A percentile compares a stretch with the other conserved stretches of the same genome.
Conservation (phyloP, 2,113 vertebrate genomes). For the Apteryx mantelli region DNA sequence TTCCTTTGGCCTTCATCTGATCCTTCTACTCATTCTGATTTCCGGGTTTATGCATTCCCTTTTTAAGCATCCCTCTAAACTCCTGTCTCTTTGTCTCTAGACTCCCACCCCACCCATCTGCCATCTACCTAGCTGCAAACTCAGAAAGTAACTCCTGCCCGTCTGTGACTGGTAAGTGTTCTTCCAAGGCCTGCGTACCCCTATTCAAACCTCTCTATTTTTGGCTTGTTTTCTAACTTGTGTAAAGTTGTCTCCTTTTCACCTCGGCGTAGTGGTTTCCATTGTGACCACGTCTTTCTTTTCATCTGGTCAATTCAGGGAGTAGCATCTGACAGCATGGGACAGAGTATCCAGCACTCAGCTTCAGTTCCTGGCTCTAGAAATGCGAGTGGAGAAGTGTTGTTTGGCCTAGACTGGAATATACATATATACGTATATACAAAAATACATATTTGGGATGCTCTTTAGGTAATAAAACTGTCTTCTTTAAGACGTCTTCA, state of each 20-base stretch:
- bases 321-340: not conserved
- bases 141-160: not conserved
- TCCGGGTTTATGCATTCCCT: not conserved
- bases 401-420: not conserved
- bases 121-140: not conserved
- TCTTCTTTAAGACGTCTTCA: not conserved
- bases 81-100: not conserved
- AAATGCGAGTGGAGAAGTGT: not conserved
- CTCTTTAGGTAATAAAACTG: not conserved
- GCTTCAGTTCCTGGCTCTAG: not conserved
- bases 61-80: not conserved
- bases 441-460: not conserved
- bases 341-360: not conserved
- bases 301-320: not conserved
- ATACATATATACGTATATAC: not conserved
- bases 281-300: not conserved
- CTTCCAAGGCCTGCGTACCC: not conserved
- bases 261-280: not conserved
- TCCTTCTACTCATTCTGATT: not conserved
- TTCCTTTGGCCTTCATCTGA: not conserved
- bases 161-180: not conserved
- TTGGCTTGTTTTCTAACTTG: not conserved
- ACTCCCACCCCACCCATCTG: not conserved
- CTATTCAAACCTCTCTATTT: not conserved
- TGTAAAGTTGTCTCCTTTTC: not conserved